These are phyloP conservation scores for Porites lobata DNA, from an alignment of 92 coral and sea anemone genomes.

Conservation along the genomic window DNA sequence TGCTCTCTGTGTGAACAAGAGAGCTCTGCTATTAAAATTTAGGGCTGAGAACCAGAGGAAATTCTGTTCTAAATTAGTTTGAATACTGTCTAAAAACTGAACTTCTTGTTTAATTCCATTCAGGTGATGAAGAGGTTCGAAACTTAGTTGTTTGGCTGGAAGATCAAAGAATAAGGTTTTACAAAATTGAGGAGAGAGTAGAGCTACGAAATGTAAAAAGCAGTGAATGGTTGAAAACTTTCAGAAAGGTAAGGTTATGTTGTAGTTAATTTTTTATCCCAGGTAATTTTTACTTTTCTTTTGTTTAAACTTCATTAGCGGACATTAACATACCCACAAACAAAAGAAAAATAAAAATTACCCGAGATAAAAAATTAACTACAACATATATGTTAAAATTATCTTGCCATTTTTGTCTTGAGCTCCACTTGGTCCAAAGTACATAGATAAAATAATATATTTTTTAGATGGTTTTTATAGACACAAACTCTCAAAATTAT, in stretches of 20 bases:
- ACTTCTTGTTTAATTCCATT: not conserved
- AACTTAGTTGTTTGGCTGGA: slow-evolving; percentile 95
- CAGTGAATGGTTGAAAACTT: slow-evolving; percentile 76
- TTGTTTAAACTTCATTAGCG: not conserved
- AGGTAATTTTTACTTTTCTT: not conserved
- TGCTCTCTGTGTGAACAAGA: too few relatives aligned
- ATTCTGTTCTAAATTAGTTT: not conserved
- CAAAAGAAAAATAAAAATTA: too few relatives aligned
- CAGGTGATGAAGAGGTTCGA: slow-evolving; percentile 89
- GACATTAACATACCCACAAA: not conserved
- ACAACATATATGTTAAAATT: too few relatives aligned
- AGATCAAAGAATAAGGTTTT: slow-evolving; percentile 89
- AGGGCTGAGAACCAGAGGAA: too few relatives aligned
- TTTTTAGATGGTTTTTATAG: too few relatives aligned
- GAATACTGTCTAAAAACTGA: not conserved
- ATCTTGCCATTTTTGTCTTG: too few relatives aligned
- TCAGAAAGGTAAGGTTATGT: slow-evolving; percentile 72
- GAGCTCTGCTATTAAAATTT: too few relatives aligned
- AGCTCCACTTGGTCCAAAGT: too few relatives aligned
- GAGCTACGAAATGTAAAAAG: slow-evolving; percentile 76
- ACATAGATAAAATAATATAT: too few relatives aligned
- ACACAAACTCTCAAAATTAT: too few relatives aligned
- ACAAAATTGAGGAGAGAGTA: slow-evolving; percentile 90
- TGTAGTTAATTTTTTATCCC: too few relatives aligned
- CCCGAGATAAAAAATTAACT: too few relatives aligned